These are phyloP conservation scores for Hoplias malabaricus DNA, from an alignment of 2,113 vertebrate species.

Conservation along the genomic window DNA sequence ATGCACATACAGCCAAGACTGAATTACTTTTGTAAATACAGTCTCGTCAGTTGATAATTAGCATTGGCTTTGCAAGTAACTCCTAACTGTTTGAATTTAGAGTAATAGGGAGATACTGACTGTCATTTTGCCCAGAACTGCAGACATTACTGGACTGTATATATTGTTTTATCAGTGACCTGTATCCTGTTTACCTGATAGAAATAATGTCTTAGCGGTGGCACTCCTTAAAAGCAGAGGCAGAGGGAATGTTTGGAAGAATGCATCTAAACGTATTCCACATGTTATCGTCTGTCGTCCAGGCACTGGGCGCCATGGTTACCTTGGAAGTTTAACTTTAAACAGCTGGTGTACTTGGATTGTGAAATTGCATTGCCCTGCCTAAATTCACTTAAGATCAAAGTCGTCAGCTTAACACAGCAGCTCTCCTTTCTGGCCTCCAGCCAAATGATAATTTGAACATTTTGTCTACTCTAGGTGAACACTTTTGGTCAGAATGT, in stretches of 20 bases:
- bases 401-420: conserved; percentile 74
- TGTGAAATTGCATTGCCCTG: conserved; percentile 81
- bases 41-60: conserved; percentile 54
- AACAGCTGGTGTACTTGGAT: conserved; percentile 83
- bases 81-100: conserved; percentile 46
- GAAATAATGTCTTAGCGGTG: conserved; percentile 72
- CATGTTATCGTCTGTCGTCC: conserved; percentile 77
- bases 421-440: conserved; percentile 76
- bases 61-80: conserved; percentile 45
- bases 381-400: conserved; percentile 72
- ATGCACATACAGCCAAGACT: conserved; percentile 39
- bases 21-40: conserved; percentile 53
- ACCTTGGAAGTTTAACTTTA: conserved; percentile 85
- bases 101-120: conserved; percentile 46
- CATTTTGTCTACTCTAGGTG: conserved; percentile 75
- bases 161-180: conserved; percentile 80
- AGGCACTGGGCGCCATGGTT: conserved; percentile 80
- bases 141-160: conserved; percentile 60
- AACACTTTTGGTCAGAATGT: conserved; percentile 29
- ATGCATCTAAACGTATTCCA: conserved; percentile 81
- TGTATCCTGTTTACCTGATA: conserved; percentile 82
- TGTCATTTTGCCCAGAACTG: conserved; percentile 14
- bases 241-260: conserved; percentile 67
- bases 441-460: conserved; percentile 77
- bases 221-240: conserved; percentile 80